A percentile compares a stretch with the other conserved stretches of the same genome.
Evolutionary conservation across 2,888 invertebrate genomes (phyloP).

Genomic region (Eulithis testata): DNA sequence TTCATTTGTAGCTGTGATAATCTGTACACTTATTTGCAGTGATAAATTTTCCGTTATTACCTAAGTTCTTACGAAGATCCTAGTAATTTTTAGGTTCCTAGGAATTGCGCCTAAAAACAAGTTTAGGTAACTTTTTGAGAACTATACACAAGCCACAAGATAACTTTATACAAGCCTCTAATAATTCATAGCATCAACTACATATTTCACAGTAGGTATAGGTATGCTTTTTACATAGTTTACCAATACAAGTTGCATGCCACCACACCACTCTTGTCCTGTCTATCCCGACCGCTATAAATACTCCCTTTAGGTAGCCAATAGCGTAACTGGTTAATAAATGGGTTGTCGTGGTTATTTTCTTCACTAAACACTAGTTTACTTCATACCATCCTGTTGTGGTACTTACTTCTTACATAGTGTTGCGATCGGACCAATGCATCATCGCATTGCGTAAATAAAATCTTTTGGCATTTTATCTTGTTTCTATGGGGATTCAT

Average conservation of each 20-base stretch:
- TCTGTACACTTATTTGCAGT: background rate
- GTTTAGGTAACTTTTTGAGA: too few species aligned
- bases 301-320: constrained; percentile 37
- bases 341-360: constrained; percentile 27
- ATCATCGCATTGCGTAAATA: too few species aligned
- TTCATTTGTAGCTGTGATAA: constrained; percentile 27
- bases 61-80: too few species aligned
- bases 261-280: constrained; percentile 48
- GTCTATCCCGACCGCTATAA: constrained; percentile 43
- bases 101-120: too few species aligned
- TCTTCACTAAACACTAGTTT: constrained; percentile 9
- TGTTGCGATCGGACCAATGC: too few species aligned
- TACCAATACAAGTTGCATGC: constrained; percentile 30
- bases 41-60: too few species aligned
- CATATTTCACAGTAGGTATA: background rate
- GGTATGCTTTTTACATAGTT: background rate
- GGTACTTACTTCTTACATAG: too few species aligned
- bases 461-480: too few species aligned
- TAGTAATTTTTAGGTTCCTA: too few species aligned
- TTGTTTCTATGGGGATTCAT: too few species aligned
- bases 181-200: background rate
- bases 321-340: constrained; percentile 43
- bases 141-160: too few species aligned
- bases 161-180: background rate
- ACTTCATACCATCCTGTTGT: background rate